Percentiles rank a stretch among this genome's conserved stretches.
phyloP scores from a whole-genome alignment of 2,113 vertebrate genomes.

The Lophotis ruficrista region DNA sequence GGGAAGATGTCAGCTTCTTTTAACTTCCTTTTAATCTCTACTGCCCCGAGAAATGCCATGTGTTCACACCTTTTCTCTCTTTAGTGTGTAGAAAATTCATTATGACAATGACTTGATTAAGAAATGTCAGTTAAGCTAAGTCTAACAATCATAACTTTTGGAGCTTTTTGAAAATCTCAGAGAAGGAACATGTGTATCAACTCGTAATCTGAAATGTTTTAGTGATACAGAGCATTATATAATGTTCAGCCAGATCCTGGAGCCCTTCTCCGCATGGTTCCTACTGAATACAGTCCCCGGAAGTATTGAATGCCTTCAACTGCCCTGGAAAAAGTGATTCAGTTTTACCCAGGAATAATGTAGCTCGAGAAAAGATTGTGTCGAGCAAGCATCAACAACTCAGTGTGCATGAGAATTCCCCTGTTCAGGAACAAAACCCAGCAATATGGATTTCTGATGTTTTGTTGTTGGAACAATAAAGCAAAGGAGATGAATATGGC shows the following conservation, averaged over 20 bases:
- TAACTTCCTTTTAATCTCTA: neutral
- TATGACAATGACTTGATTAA: neutral
- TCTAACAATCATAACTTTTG: neutral
- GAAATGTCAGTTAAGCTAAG: neutral
- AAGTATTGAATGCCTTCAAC: neutral
- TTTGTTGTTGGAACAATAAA: neutral
- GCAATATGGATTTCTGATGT: neutral
- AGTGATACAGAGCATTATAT: neutral
- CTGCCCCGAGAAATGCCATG: neutral
- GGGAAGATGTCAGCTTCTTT: neutral
- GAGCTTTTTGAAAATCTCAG: neutral
- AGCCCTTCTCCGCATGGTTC: neutral
- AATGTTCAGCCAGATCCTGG: neutral
- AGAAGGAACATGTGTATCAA: neutral
- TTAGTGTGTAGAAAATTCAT: neutral
- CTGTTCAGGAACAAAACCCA: neutral
- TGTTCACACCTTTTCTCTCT: neutral
- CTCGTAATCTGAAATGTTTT: neutral
- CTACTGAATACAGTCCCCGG: neutral
- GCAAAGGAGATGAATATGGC: neutral
- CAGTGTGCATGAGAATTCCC: neutral
- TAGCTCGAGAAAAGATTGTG: neutral
- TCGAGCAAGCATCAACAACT: neutral
- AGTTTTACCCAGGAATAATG: neutral
- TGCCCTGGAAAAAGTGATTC: neutral